These are phyloP conservation scores for Thecophora atra DNA, from an alignment of 2,888 invertebrate species.

Conservation along the genomic window DNA sequence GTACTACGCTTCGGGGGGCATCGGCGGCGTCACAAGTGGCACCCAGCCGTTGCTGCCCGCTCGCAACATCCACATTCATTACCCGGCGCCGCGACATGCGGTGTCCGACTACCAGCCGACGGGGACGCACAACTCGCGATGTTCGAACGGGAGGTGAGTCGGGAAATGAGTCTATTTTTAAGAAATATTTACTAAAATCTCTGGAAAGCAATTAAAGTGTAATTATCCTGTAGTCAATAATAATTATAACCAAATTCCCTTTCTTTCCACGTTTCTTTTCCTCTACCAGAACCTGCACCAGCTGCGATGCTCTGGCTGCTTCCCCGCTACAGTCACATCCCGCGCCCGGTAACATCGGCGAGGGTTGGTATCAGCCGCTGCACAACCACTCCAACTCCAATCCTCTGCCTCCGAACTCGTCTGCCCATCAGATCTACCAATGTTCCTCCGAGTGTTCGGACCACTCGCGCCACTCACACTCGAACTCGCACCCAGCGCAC, in stretches of 20 bases:
- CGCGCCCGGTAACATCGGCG: slow-evolving; percentile 47
- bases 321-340: slow-evolving; percentile 64
- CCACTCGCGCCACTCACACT: slow-evolving; percentile 61
- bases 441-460: slow-evolving; percentile 67
- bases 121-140: slow-evolving; percentile 59
- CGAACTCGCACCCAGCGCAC: slow-evolving; percentile 50
- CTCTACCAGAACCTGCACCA: slow-evolving; percentile 59
- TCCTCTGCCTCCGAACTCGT: slow-evolving; percentile 55
- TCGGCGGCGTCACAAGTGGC: slow-evolving; percentile 40
- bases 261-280: neutral
- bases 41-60: slow-evolving; percentile 53
- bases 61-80: slow-evolving; percentile 65
- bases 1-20: slow-evolving; percentile 57
- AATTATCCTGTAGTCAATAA: neutral
- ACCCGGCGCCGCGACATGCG: slow-evolving; percentile 64
- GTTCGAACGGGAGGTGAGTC: slow-evolving; percentile 61
- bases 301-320: slow-evolving; percentile 64
- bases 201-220: too few species aligned
- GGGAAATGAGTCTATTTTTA: neutral
- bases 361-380: slow-evolving; percentile 64
- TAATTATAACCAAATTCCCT: neutral
- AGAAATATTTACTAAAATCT: too few species aligned
- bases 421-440: slow-evolving; percentile 63
- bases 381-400: slow-evolving; percentile 48
- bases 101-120: slow-evolving; percentile 65